Percentiles rank a stretch among this genome's conserved stretches.
These are phyloP conservation scores for Brachypalpus laphriformis DNA, from an alignment of 2,888 invertebrate genomes.

Conservation along the genomic window DNA sequence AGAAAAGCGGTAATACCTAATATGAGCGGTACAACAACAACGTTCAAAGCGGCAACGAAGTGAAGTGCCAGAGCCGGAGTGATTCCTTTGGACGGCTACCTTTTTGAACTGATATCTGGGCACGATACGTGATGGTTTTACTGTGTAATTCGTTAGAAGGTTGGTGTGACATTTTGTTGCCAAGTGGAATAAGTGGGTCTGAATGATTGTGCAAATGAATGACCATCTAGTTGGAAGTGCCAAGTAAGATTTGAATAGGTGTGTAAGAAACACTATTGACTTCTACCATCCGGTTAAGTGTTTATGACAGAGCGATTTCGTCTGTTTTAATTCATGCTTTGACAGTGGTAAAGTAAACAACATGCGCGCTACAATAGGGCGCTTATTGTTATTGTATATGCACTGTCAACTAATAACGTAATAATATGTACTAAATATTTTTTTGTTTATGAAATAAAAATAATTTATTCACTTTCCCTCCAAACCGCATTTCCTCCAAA, in stretches of 20 bases:
- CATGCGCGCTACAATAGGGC: too few species aligned
- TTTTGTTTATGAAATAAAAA: too few species aligned
- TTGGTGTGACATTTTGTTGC: not conserved
- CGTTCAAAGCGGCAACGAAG: conserved; percentile 73
- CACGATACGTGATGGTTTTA: conserved; percentile 37
- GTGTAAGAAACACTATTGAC: too few species aligned
- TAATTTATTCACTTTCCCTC: too few species aligned
- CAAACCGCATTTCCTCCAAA: too few species aligned
- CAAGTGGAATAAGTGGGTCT: not conserved
- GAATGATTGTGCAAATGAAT: not conserved
- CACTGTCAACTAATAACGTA: too few species aligned
- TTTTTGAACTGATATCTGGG: conserved; percentile 63
- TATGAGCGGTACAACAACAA: conserved; percentile 67
- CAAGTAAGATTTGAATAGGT: not conserved
- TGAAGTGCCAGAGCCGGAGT: conserved; percentile 70
- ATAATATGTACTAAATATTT: too few species aligned
- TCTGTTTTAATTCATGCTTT: too few species aligned
- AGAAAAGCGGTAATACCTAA: conserved; percentile 62
- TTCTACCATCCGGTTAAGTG: too few species aligned
- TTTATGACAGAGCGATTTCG: too few species aligned
- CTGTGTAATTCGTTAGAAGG: not conserved
- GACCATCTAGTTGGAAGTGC: not conserved
- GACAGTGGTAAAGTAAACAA: too few species aligned
- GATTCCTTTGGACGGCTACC: conserved; percentile 72
- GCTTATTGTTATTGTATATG: too few species aligned